Evolutionary conservation across 2,888 invertebrate genomes (phyloP).

Genomic region (Apodemia zela): DNA sequence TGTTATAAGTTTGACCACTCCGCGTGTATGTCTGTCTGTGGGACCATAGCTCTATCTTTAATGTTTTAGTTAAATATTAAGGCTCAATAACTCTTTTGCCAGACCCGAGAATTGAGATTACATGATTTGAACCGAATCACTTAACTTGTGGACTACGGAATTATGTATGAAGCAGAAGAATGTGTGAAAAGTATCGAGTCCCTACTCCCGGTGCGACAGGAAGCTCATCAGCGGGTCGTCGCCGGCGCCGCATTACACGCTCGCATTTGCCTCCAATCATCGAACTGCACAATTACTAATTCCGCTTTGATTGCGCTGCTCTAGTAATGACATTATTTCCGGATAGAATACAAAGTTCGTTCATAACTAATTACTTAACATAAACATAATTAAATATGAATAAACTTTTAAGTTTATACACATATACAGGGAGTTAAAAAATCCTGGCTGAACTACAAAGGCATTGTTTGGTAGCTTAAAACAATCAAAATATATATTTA

Average conservation of each 20-base stretch:
- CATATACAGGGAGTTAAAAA: too few species aligned
- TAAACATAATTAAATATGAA: neutral
- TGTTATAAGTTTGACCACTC: too few species aligned
- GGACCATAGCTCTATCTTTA: too few species aligned
- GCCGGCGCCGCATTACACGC: neutral
- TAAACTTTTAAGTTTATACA: too few species aligned
- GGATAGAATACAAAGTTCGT: neutral
- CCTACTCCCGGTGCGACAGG: neutral
- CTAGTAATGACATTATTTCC: slow-evolving; percentile 13
- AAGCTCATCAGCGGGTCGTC: neutral
- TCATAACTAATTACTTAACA: neutral
- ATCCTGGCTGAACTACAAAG: too few species aligned
- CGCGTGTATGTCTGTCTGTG: too few species aligned
- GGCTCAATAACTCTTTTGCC: too few species aligned
- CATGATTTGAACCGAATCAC: too few species aligned
- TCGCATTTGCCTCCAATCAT: neutral
- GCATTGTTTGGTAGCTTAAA: too few species aligned
- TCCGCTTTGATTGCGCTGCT: neutral
- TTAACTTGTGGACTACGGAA: neutral
- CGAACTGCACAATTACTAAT: neutral
- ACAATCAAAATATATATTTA: too few species aligned
- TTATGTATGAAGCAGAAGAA: neutral
- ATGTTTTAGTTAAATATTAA: too few species aligned
- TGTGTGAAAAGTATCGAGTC: neutral
- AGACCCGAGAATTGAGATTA: too few species aligned